A percentile compares a stretch with the other conserved stretches of the same genome.
Evolutionary conservation across 2,888 invertebrate species (phyloP).

Genomic region (Brenthis ino): DNA sequence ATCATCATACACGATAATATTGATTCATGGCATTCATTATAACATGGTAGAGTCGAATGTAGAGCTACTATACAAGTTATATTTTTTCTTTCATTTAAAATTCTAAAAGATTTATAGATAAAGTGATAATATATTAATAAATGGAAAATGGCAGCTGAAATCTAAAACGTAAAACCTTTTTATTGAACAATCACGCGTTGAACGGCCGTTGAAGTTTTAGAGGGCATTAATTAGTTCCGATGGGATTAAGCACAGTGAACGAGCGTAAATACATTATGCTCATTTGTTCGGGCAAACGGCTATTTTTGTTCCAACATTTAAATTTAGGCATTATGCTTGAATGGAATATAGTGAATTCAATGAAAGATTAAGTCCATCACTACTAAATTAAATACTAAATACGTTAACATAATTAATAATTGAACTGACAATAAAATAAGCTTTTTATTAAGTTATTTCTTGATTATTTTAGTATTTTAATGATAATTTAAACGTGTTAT

Average conservation of each 20-base stretch:
- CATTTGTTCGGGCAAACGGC: conserved; percentile 20
- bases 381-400: too few relatives aligned
- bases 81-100: neutral
- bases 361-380: neutral
- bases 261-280: conserved; percentile 29
- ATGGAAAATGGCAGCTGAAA: conserved; percentile 2
- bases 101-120: neutral
- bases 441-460: too few relatives aligned
- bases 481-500: too few relatives aligned
- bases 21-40: neutral
- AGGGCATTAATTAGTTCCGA: conserved; percentile 26
- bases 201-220: conserved; percentile 26
- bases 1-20: neutral
- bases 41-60: neutral
- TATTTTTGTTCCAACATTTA: conserved; percentile 22
- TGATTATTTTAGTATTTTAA: too few relatives aligned
- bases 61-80: neutral
- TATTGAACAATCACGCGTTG: conserved; percentile 7
- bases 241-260: conserved; percentile 30
- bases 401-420: too few relatives aligned
- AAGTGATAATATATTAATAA: neutral
- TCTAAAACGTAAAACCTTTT: conserved; percentile 9
- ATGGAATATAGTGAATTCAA: neutral
- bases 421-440: too few relatives aligned
- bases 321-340: conserved; percentile 1